phyloP scores from a whole-genome alignment of 2,888 invertebrate species.

The Scaptomyza flava region DNA sequence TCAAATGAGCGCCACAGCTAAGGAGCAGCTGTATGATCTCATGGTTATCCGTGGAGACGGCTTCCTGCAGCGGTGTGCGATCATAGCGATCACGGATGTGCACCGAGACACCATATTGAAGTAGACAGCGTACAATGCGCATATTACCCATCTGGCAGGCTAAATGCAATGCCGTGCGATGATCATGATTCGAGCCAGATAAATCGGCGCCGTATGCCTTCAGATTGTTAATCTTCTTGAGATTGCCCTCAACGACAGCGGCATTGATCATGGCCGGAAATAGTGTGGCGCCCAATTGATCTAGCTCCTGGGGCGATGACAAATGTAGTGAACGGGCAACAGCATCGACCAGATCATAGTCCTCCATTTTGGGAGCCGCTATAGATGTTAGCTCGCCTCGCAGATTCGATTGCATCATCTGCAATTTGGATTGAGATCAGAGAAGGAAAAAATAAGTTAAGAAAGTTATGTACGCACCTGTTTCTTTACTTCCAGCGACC shows the following conservation, averaged over 20 bases:
- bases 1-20: conserved; percentile 91
- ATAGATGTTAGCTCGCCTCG: conserved; percentile 91
- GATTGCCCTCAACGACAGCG: conserved; percentile 86
- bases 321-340: conserved; percentile 86
- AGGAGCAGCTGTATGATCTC: conserved; percentile 88
- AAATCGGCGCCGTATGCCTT: conserved; percentile 89
- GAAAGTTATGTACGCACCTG: conserved; percentile 84
- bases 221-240: conserved; percentile 84
- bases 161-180: conserved; percentile 91
- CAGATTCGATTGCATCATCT: conserved; percentile 92
- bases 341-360: conserved; percentile 86
- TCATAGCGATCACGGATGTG: conserved; percentile 90
- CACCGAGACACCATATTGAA: conserved; percentile 92
- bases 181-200: conserved; percentile 89
- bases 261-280: conserved; percentile 89
- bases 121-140: conserved; percentile 89
- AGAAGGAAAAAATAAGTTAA: not conserved
- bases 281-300: conserved; percentile 86
- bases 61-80: conserved; percentile 89
- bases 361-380: conserved; percentile 79
- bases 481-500: conserved; percentile 88
- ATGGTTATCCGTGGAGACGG: conserved; percentile 87
- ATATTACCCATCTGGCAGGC: conserved; percentile 90
- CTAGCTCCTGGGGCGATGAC: conserved; percentile 86
- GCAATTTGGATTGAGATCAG: conserved; percentile 20